A percentile compares a stretch with the other conserved stretches of the same genome.
phyloP scores from a whole-genome alignment of 37 sponge, comb jelly and placozoan genomes.

The Hormiphora californensis region DNA sequence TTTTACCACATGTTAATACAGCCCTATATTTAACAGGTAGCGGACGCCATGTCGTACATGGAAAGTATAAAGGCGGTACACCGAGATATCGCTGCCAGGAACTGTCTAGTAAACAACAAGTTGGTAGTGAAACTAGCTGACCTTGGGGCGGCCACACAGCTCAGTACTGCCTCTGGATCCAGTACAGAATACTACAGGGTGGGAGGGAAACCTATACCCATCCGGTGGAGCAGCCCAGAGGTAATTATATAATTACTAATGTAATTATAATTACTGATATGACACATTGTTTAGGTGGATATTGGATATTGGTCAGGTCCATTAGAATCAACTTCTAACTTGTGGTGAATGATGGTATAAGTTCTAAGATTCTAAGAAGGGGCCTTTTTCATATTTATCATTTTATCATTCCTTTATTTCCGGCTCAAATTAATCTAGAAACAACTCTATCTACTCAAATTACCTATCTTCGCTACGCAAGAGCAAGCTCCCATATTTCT shows the following conservation, averaged over 20 bases:
- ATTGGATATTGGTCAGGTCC: too few relatives aligned
- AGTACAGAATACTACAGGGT: neutral
- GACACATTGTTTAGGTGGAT: too few relatives aligned
- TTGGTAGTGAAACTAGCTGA: constrained; percentile 5
- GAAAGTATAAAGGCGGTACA: neutral
- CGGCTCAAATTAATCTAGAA: too few relatives aligned
- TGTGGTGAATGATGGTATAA: too few relatives aligned
- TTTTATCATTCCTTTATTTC: neutral
- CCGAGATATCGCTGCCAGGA: constrained; percentile 18
- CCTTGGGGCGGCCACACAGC: neutral
- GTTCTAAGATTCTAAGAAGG: too few relatives aligned
- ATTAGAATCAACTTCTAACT: too few relatives aligned
- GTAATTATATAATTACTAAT: too few relatives aligned
- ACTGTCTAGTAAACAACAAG: constrained; percentile 28
- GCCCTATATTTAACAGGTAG: neutral
- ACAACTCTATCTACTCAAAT: too few relatives aligned
- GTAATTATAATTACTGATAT: too few relatives aligned
- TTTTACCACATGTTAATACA: neutral
- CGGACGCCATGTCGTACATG: constrained; percentile 17
- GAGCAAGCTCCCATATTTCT: too few relatives aligned
- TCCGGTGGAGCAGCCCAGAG: constrained; percentile 34
- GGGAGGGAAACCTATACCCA: neutral
- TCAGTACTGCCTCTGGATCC: neutral
- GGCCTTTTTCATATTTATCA: neutral
- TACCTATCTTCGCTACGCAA: too few relatives aligned